Evolutionary conservation across 2,113 vertebrate species (phyloP).

Genomic region (Tetrao urogallus): DNA sequence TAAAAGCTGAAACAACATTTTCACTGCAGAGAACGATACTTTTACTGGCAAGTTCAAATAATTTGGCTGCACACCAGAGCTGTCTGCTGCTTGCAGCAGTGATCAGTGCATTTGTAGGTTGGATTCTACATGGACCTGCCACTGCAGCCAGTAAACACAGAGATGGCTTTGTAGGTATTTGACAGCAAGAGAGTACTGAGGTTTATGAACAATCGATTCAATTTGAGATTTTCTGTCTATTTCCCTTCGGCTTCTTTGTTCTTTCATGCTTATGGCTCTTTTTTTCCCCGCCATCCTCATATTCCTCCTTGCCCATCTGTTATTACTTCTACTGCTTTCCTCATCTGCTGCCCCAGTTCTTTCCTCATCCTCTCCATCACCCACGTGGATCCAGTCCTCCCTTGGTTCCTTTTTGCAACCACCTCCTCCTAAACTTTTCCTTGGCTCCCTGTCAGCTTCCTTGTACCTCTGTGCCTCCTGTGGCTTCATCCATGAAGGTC

Average conservation of each 20-base stretch:
- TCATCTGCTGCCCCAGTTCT: background rate
- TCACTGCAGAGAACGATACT: background rate
- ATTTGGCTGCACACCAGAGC: background rate
- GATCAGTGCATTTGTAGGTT: background rate
- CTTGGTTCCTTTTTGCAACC: background rate
- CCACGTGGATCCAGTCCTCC: background rate
- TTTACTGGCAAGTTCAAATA: background rate
- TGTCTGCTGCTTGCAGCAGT: background rate
- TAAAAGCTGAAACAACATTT: constrained; percentile 15
- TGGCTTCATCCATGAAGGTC: background rate
- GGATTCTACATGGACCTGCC: background rate
- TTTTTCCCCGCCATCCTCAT: background rate
- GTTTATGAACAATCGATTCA: background rate
- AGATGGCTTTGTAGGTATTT: background rate
- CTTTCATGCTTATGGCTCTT: background rate
- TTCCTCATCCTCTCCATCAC: background rate
- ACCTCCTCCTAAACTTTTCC: background rate
- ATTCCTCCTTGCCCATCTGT: background rate
- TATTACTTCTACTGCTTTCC: background rate
- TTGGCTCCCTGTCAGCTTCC: background rate
- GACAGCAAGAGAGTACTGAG: background rate
- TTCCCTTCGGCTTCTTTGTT: background rate
- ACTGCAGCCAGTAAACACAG: fast-evolving
- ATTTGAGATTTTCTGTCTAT: background rate
- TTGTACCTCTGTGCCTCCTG: background rate